Evolutionary conservation across 2,797 vertebrate genomes (phyloP).

Genomic region (Enteromius treurensis): DNA sequence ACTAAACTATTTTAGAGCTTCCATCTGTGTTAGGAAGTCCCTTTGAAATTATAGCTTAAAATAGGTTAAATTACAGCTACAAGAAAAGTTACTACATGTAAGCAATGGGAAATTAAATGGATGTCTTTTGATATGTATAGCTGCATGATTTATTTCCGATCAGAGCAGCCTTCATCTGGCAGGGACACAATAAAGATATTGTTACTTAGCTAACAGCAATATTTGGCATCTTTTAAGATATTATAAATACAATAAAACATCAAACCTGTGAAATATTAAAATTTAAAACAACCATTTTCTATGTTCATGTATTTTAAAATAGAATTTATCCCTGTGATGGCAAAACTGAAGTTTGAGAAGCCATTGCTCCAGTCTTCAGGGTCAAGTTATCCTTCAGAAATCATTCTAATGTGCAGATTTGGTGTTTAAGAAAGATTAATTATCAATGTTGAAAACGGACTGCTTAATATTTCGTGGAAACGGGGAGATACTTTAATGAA

Average conservation of each 20-base stretch:
- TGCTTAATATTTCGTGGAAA: neutral
- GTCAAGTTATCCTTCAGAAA: neutral
- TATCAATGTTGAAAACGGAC: neutral
- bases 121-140: neutral
- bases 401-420: neutral
- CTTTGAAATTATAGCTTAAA: neutral
- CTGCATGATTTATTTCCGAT: neutral
- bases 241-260: too few relatives aligned
- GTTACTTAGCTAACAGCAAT: neutral
- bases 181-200: too few relatives aligned
- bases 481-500: neutral
- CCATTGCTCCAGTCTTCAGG: neutral
- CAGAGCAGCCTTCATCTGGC: neutral
- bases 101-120: neutral
- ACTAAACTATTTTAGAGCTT: slow-evolving; percentile 17
- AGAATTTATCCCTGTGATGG: neutral
- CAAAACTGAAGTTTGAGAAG: neutral
- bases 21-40: neutral
- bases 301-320: neutral
- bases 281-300: neutral
- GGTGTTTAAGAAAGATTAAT: neutral
- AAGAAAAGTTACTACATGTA: slow-evolving; percentile 13
- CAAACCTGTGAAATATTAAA: too few relatives aligned
- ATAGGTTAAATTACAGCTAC: slow-evolving; percentile 8
- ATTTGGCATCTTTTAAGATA: neutral